Evolutionary conservation across 2,888 invertebrate genomes (phyloP).

Genomic region (Petrolisthes cinctipes): DNA sequence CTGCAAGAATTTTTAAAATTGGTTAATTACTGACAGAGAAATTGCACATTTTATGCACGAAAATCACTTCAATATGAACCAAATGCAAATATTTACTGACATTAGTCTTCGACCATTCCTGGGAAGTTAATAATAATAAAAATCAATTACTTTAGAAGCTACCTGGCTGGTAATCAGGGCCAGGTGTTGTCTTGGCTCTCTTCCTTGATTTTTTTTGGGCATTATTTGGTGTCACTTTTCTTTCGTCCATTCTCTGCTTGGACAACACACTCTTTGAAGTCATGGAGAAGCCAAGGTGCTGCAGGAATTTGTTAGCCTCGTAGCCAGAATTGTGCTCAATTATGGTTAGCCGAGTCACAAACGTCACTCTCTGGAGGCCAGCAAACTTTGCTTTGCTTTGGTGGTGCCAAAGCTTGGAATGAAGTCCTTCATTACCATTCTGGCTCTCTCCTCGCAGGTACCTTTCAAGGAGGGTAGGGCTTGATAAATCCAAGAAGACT

Average conservation of each 20-base stretch:
- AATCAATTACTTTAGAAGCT: neutral
- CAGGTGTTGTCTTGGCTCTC: neutral
- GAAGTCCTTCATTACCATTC: conserved; percentile 14
- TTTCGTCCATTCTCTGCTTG: conserved; percentile 30
- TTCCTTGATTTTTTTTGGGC: neutral
- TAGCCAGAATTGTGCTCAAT: neutral
- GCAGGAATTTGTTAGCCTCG: neutral
- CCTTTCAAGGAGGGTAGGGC: conserved; percentile 29
- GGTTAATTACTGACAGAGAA: conserved; percentile 11
- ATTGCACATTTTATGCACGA: neutral
- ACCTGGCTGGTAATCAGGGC: conserved; percentile 31
- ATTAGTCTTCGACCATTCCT: conserved; percentile 15
- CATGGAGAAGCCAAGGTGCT: neutral
- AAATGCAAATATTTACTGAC: conserved; percentile 36
- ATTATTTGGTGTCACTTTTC: conserved; percentile 3
- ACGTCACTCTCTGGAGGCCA: neutral
- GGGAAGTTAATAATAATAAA: conserved; percentile 9
- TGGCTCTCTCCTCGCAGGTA: conserved; percentile 25
- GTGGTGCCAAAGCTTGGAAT: conserved; percentile 28
- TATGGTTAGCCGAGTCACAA: neutral
- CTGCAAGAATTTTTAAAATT: neutral
- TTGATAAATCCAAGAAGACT: conserved; percentile 28
- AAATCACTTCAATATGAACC: conserved; percentile 3
- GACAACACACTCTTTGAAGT: neutral
- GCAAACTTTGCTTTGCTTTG: conserved; percentile 33